phyloP scores from a whole-genome alignment of 2,888 invertebrate genomes.

The Plutella xylostella region DNA sequence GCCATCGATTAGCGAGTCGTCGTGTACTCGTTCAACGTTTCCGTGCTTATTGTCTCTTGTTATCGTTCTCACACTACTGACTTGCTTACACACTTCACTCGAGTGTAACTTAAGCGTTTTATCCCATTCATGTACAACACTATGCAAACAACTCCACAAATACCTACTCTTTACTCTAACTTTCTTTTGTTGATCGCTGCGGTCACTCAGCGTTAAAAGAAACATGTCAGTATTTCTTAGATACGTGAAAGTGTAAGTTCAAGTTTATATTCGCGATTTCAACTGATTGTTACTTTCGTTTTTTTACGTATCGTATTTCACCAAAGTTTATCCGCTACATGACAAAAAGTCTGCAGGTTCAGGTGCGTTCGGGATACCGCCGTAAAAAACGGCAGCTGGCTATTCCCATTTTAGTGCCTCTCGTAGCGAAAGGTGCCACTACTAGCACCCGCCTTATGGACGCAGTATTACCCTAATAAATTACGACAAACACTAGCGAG shows the following conservation, averaged over 20 bases:
- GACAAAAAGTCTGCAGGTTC: conserved; percentile 27
- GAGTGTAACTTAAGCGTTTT: conserved; percentile 20
- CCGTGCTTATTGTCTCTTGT: conserved; percentile 23
- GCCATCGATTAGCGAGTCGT: conserved; percentile 23
- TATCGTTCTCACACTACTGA: conserved; percentile 20
- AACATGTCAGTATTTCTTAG: conserved; percentile 20
- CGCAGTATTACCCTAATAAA: conserved; percentile 28
- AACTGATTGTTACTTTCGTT: conserved; percentile 22
- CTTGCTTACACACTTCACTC: conserved; percentile 15
- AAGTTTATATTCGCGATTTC: conserved; percentile 18
- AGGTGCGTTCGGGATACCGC: too few species aligned
- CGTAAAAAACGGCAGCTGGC: conserved; percentile 37
- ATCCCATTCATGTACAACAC: conserved; percentile 15
- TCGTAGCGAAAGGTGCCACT: conserved; percentile 38
- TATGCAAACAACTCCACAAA: conserved; percentile 11
- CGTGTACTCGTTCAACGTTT: conserved; percentile 25
- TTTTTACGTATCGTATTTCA: conserved; percentile 25
- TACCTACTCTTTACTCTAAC: too few species aligned
- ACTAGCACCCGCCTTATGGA: conserved; percentile 22
- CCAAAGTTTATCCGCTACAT: conserved; percentile 22
- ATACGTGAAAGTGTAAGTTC: conserved; percentile 31
- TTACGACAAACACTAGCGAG: conserved; percentile 24
- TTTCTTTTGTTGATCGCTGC: conserved; percentile 23
- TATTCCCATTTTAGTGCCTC: conserved; percentile 31
- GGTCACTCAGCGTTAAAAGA: conserved; percentile 17